Evolutionary conservation across 2,113 vertebrate species (phyloP), one percentile per base, ranked within the genome.

Genomic region (Ciconia boyciana): DNA sequence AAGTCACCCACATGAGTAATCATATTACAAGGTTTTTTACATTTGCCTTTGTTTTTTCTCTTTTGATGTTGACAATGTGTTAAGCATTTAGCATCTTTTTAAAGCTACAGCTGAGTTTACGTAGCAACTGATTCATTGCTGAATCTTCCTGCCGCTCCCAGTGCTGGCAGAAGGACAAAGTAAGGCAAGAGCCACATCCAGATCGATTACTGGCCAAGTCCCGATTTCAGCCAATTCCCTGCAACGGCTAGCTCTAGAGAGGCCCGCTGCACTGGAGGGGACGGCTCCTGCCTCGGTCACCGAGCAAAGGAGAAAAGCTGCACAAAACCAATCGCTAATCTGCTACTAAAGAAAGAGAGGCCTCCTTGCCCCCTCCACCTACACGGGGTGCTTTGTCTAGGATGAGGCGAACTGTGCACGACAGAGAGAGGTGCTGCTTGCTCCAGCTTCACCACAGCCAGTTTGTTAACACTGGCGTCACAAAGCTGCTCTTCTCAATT

Each of bases 361-460:
- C 48, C 51, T 54, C 60, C 25, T 43, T 14, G 3, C 24, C 57
- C 36, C 22, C 57, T 10, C 22, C 36, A 2, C 26, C 48, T 51
- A 43, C 11, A 3, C 0, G 0, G 16, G 11, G 41, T 4, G 36
- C 57, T 77, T 44, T 58, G n/a, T 25, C 28, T 20, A 5, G 34
- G 61, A 7, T 5, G 28, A 34, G n/a, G 62, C 17, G 58, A 55
- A 8, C 52, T 13, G 19, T 13, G 82, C 2, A 0, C 4, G 46
- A 28, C n/a, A 44, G 61, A 25, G 19, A 13, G 29, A 22, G n/a
- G 18, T 0, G 0, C 84, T 57, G 48, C 61, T 57, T 52, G 48
- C 61, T 57, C 57, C 44, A 3, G 10, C 36, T 29, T 18, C 52
- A 31, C 36, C 18, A 2, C 25, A 4, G 62, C 29, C 0, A 0